Percentiles rank a stretch among this genome's conserved stretches.
These are phyloP conservation scores for Reticulitermes lucifugus DNA, from an alignment of 2,888 invertebrate species.

Conservation along the genomic window DNA sequence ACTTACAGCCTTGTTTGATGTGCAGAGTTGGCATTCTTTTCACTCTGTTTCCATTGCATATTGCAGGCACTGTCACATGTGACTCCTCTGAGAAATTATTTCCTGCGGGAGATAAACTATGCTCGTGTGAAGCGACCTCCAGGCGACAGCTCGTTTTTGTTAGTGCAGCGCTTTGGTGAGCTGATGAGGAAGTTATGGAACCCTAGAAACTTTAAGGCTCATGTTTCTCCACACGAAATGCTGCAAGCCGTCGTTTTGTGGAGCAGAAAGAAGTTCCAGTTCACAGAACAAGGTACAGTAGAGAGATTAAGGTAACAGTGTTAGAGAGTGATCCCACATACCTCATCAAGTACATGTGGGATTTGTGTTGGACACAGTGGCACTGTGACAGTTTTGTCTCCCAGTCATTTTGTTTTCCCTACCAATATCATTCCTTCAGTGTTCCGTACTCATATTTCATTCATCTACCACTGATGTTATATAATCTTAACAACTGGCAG, in stretches of 20 bases:
- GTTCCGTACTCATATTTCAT: no score
- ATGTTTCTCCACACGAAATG: slow-evolving; percentile 99
- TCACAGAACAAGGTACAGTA: slow-evolving; percentile 90
- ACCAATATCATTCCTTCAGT: no score
- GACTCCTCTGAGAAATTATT: slow-evolving; percentile 93
- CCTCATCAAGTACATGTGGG: no score
- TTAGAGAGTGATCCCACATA: no score
- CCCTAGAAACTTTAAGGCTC: slow-evolving; percentile 98
- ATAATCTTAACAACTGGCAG: no score
- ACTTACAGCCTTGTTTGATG: no score
- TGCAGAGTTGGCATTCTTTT: no score
- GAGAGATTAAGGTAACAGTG: no score
- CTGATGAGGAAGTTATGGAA: slow-evolving; percentile 98
- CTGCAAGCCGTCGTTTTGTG: slow-evolving; percentile 97
- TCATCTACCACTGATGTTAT: no score
- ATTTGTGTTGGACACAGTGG: no score
- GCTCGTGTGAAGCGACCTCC: slow-evolving; percentile 89
- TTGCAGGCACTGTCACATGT: slow-evolving; percentile 94
- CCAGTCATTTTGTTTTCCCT: no score
- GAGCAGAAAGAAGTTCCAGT: slow-evolving; percentile 97
- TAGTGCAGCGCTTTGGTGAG: slow-evolving; percentile 95
- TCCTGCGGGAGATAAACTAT: slow-evolving; percentile 94
- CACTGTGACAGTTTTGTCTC: no score
- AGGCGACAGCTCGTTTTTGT: slow-evolving; percentile 91
- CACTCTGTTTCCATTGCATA: background rate